phyloP scores from a whole-genome alignment of 2,888 invertebrate genomes.

The Pyrochroa serraticornis region DNA sequence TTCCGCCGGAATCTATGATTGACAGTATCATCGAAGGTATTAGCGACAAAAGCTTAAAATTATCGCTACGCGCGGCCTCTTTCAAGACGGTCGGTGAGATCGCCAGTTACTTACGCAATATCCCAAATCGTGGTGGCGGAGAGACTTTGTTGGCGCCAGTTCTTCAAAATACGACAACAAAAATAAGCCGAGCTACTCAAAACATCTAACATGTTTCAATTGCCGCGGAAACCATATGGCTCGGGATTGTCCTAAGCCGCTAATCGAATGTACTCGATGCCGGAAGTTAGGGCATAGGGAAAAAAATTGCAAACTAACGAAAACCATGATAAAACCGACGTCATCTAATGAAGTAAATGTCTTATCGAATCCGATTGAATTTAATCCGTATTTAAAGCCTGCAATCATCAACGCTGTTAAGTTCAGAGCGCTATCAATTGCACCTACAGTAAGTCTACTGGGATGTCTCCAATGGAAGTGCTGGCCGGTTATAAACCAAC shows the following conservation, averaged over 20 bases:
- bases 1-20: slow-evolving; percentile 4
- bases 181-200: no score
- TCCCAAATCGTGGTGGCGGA: not conserved
- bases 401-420: no score
- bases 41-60: not conserved
- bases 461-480: no score
- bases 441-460: no score
- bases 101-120: slow-evolving; percentile 1
- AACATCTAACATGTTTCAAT: no score
- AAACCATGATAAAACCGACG: not conserved
- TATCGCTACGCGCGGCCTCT: slow-evolving; percentile 1
- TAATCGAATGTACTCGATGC: not conserved
- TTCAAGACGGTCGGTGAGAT: slow-evolving; percentile 4
- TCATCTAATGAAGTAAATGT: not conserved
- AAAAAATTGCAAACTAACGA: not conserved
- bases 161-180: not conserved
- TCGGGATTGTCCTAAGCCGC: not conserved
- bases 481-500: no score
- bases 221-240: not conserved
- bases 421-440: no score
- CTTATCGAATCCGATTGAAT: not conserved
- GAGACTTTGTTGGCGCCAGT: no score
- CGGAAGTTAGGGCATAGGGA: slow-evolving; percentile 1
- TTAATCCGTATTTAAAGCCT: not conserved
- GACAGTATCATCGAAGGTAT: slow-evolving; percentile 7